Conservation (phyloP, 2,113 vertebrate species). For the Rhombomys opimus region DNA sequence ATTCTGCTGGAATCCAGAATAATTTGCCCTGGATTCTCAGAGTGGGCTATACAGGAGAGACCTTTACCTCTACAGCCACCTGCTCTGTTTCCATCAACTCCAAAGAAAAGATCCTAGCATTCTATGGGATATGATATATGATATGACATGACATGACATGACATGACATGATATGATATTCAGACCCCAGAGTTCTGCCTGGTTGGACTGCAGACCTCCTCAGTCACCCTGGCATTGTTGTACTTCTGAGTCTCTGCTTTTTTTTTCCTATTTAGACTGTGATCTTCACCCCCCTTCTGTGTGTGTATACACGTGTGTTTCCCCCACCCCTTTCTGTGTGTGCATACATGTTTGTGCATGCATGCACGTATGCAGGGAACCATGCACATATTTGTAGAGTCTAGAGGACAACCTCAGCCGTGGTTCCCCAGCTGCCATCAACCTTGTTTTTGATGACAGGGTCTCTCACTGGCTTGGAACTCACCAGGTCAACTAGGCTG, state of each 20-base stretch:
- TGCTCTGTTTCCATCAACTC: neutral
- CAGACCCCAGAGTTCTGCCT: neutral
- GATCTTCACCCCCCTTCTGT: neutral
- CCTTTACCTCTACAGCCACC: neutral
- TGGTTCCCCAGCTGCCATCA: no score
- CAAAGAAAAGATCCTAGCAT: neutral
- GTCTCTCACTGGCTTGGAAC: neutral
- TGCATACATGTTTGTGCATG: neutral
- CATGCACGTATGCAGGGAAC: rapidly evolving
- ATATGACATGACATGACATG: no score
- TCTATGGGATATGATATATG: neutral
- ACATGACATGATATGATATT: neutral
- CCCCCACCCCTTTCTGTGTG: neutral
- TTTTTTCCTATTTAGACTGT: neutral
- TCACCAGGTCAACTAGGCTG: neutral
- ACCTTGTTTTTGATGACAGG: neutral
- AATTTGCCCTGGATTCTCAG: neutral
- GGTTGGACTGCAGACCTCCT: neutral
- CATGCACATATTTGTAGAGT: neutral
- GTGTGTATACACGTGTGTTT: neutral
- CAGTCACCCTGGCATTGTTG: neutral
- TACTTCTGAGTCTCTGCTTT: neutral
- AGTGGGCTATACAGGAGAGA: neutral
- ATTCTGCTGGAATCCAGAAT: neutral
- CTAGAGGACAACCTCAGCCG: neutral